phyloP scores from a whole-genome alignment of 2,888 invertebrate species.

The Sceliomorpha sp. region DNA sequence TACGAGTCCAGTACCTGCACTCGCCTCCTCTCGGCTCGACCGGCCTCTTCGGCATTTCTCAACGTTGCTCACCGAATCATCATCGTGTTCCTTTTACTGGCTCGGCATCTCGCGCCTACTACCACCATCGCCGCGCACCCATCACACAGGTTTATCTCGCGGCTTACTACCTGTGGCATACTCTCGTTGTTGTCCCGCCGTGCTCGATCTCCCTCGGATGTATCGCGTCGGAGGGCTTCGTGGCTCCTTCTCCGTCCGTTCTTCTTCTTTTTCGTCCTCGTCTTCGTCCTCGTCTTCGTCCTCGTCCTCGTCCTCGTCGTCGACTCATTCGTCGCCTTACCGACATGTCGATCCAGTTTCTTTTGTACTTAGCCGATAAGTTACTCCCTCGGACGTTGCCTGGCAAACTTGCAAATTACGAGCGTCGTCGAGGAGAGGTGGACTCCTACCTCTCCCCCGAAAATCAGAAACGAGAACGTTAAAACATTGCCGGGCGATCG shows the following conservation, averaged over 20 bases:
- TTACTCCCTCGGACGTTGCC: constrained; percentile 9
- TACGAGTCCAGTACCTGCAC: constrained; percentile 75
- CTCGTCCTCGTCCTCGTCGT: not conserved
- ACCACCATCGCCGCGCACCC: constrained; percentile 34
- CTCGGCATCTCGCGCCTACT: constrained; percentile 55
- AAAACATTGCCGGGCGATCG: no score
- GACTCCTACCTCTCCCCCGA: no score
- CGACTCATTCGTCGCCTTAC: not conserved
- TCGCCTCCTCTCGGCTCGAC: constrained; percentile 65
- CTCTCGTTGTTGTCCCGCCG: constrained; percentile 22
- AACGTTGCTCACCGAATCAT: constrained; percentile 67
- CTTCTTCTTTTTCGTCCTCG: not conserved
- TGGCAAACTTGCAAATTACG: constrained; percentile 14
- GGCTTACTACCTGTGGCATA: constrained; percentile 32
- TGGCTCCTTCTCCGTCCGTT: constrained; percentile 2
- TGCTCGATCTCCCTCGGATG: constrained; percentile 20
- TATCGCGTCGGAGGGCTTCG: constrained; percentile 30
- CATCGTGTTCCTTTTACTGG: constrained; percentile 58
- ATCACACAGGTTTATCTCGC: constrained; percentile 32
- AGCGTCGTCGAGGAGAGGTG: constrained; percentile 6
- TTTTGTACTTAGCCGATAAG: constrained; percentile 21
- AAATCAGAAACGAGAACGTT: no score
- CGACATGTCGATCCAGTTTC: constrained; percentile 19
- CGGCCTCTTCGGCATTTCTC: constrained; percentile 61
- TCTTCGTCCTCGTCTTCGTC: not conserved